Conservation (phyloP, 2,888 invertebrate genomes). For the Leucozona laternaria region DNA sequence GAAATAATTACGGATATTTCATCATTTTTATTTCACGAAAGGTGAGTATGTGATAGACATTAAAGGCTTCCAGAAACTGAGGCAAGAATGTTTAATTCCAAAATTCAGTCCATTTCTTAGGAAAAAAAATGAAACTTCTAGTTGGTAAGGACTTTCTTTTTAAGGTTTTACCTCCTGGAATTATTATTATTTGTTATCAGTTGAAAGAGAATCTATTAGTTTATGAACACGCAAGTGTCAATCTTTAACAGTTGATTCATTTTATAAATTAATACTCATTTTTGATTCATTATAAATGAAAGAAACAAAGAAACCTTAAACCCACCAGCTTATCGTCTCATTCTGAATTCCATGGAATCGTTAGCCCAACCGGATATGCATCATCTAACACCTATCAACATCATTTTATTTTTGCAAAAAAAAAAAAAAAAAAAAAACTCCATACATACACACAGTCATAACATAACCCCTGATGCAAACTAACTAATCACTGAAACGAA, state of each 20-base stretch:
- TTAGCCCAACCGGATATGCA: slow-evolving; percentile 67
- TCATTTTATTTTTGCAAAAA: slow-evolving; percentile 30
- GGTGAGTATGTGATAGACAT: too few species aligned
- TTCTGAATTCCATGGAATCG: slow-evolving; percentile 56
- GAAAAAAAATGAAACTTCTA: too few species aligned
- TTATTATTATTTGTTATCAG: too few species aligned
- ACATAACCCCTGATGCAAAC: slow-evolving; percentile 21
- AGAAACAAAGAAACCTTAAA: slow-evolving; percentile 25
- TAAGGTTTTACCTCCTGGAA: too few species aligned
- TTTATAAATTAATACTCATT: not conserved
- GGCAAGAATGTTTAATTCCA: too few species aligned
- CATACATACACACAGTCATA: slow-evolving; percentile 1
- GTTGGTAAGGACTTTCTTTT: too few species aligned
- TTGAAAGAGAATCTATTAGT: not conserved
- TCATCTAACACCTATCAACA: slow-evolving; percentile 71
- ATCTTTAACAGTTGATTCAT: not conserved
- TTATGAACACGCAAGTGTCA: not conserved
- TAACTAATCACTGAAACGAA: slow-evolving; percentile 45
- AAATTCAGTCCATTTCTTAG: too few species aligned
- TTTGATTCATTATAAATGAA: not conserved
- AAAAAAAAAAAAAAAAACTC: not conserved
- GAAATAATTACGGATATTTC: too few species aligned
- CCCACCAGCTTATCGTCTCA: slow-evolving; percentile 46
- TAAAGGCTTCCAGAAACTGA: too few species aligned
- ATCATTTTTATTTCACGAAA: too few species aligned